phyloP scores from a whole-genome alignment of 2,888 invertebrate genomes.

The Scrobipalpa costella region DNA sequence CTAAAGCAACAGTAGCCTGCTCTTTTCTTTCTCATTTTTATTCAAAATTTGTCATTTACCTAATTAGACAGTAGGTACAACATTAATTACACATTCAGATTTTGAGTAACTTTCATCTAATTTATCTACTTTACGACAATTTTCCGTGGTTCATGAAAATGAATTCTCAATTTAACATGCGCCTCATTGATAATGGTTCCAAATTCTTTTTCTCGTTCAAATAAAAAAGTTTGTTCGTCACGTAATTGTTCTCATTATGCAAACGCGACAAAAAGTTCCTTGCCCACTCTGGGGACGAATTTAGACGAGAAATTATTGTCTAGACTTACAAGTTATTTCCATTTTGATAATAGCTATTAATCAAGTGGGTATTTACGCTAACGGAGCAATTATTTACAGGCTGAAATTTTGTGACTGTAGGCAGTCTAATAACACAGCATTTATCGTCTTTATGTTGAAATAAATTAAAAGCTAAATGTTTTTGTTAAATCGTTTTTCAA shows the following conservation, averaged over 20 bases:
- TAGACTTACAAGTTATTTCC: slow-evolving; percentile 21
- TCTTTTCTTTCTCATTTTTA: too few species aligned
- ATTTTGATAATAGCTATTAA: slow-evolving; percentile 12
- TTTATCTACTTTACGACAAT: too few species aligned
- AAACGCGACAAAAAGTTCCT: slow-evolving; percentile 19
- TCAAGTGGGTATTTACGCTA: slow-evolving; percentile 10
- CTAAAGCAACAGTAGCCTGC: too few species aligned
- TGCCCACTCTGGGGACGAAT: slow-evolving; percentile 16
- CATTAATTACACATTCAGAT: too few species aligned
- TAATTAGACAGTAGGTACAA: too few species aligned
- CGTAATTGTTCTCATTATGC: slow-evolving; percentile 22
- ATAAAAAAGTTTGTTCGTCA: slow-evolving; percentile 23
- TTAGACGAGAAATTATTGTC: slow-evolving; percentile 19
- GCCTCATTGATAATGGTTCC: background rate
- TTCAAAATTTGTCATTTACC: too few species aligned
- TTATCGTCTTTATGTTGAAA: background rate
- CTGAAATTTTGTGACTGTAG: slow-evolving; percentile 25
- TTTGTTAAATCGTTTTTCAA: too few species aligned
- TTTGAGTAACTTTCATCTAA: too few species aligned
- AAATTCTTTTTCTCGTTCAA: slow-evolving; percentile 18
- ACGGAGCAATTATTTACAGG: slow-evolving; percentile 4
- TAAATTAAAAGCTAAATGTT: background rate
- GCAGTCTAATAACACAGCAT: background rate
- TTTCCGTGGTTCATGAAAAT: too few species aligned
- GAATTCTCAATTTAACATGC: background rate